phyloP scores from a whole-genome alignment of 2,797 vertebrate genomes.

The Betta splendens region DNA sequence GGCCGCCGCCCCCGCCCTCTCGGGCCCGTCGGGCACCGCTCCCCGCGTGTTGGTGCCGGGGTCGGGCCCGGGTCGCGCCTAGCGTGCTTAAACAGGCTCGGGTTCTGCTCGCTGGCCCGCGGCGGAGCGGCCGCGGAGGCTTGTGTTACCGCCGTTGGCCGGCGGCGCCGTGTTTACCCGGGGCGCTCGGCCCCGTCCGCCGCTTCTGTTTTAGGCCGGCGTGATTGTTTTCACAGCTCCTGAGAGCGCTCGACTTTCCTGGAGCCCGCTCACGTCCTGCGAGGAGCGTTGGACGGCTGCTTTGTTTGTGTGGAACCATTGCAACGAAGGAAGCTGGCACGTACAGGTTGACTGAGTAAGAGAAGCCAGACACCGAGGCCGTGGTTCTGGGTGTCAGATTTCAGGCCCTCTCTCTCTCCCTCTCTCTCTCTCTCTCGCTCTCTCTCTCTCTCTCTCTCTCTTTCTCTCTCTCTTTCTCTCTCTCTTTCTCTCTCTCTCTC shows the following conservation, averaged over 20 bases:
- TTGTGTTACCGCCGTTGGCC: constrained; percentile 59
- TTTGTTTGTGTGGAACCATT: constrained; percentile 77
- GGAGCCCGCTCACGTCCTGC: constrained; percentile 68
- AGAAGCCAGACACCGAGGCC: constrained; percentile 79
- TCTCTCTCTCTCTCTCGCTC: constrained; percentile 36
- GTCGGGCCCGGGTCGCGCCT: constrained; percentile 66
- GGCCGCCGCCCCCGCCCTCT: constrained; percentile 68
- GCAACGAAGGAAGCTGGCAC: constrained; percentile 67
- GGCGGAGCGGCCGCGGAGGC: constrained; percentile 43
- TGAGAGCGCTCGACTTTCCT: constrained; percentile 65
- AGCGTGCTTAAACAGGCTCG: constrained; percentile 78
- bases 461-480: constrained; percentile 46
- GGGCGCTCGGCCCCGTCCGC: constrained; percentile 40
- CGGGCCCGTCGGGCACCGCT: too few species aligned
- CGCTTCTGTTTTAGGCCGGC: constrained; percentile 36
- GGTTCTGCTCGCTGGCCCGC: constrained; percentile 49
- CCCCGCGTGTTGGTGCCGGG: constrained; percentile 69
- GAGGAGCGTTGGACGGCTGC: constrained; percentile 58
- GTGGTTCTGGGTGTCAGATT: constrained; percentile 79
- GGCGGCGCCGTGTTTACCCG: constrained; percentile 58
- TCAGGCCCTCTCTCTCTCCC: constrained; percentile 60
- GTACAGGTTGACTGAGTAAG: constrained; percentile 78
- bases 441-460: constrained; percentile 31
- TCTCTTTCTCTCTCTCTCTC: constrained; percentile 36
- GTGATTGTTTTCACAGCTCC: constrained; percentile 67